A percentile compares a stretch with the other conserved stretches of the same genome.
Conservation (phyloP, 2,888 invertebrate genomes). For the Pseudococcus longispinus region DNA sequence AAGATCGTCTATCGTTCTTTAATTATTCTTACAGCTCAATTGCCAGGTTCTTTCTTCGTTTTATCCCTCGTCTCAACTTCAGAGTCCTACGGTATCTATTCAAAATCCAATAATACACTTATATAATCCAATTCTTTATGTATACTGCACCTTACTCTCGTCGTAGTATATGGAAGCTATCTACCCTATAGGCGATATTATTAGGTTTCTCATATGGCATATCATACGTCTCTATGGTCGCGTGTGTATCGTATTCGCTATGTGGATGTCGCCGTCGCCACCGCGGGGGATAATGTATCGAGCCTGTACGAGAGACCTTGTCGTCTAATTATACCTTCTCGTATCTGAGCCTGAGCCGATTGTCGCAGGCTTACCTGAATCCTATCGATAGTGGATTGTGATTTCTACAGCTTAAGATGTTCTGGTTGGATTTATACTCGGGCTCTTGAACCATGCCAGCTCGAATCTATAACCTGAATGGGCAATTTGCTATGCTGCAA, state of each 20-base stretch:
- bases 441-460: no score
- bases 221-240: not conserved
- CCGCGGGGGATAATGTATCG: slow-evolving; percentile 1
- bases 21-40: not conserved
- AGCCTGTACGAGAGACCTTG: not conserved
- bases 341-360: no score
- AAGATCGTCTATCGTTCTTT: not conserved
- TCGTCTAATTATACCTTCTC: no score
- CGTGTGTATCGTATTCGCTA: not conserved
- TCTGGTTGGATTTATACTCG: no score
- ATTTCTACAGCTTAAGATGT: no score
- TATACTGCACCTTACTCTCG: no score
- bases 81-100: not conserved
- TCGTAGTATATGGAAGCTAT: not conserved
- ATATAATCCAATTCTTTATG: not conserved
- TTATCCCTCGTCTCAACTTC: not conserved
- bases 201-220: not conserved
- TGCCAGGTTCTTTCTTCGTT: not conserved
- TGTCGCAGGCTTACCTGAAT: no score
- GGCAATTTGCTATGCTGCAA: no score
- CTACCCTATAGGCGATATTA: not conserved
- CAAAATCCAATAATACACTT: not conserved
- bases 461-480: no score
- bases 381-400: no score
- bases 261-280: not conserved